phyloP scores from a whole-genome alignment of 2,888 invertebrate species.

The Eudasyphora cyanicolor region DNA sequence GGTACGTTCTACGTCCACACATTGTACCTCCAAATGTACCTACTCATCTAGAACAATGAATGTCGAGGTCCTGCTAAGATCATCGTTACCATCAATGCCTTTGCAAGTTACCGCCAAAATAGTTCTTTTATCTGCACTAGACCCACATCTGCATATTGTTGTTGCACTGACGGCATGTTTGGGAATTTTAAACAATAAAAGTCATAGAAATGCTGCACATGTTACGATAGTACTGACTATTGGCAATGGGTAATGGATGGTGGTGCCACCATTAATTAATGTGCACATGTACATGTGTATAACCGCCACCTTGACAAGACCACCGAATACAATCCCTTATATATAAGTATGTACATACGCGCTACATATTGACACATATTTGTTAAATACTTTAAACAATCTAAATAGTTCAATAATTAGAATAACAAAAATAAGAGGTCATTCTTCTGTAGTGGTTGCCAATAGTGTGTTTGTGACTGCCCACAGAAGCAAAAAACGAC shows the following conservation, averaged over 20 bases:
- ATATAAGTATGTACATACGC: neutral
- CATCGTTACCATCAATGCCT: too few relatives aligned
- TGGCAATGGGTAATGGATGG: too few relatives aligned
- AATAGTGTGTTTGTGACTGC: too few relatives aligned
- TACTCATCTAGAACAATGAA: too few relatives aligned
- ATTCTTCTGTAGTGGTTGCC: conserved; percentile 10
- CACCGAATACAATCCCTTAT: neutral
- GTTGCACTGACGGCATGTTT: neutral
- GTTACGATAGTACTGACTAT: neutral
- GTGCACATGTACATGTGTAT: neutral
- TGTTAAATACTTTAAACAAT: conserved; percentile 19
- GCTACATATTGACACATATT: conserved; percentile 1
- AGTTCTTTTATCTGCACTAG: too few relatives aligned
- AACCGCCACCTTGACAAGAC: neutral
- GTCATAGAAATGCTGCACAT: neutral
- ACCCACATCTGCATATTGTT: neutral
- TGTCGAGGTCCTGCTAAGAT: too few relatives aligned
- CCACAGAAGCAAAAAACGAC: neutral
- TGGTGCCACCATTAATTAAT: conserved; percentile 2
- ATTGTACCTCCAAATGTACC: too few relatives aligned
- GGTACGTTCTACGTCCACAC: too few relatives aligned
- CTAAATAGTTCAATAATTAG: conserved; percentile 12
- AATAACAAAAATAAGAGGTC: conserved; percentile 22
- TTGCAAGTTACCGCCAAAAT: neutral
- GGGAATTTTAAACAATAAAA: neutral